phyloP scores from a whole-genome alignment of 2,797 vertebrate genomes.

The Myotis myotis region DNA sequence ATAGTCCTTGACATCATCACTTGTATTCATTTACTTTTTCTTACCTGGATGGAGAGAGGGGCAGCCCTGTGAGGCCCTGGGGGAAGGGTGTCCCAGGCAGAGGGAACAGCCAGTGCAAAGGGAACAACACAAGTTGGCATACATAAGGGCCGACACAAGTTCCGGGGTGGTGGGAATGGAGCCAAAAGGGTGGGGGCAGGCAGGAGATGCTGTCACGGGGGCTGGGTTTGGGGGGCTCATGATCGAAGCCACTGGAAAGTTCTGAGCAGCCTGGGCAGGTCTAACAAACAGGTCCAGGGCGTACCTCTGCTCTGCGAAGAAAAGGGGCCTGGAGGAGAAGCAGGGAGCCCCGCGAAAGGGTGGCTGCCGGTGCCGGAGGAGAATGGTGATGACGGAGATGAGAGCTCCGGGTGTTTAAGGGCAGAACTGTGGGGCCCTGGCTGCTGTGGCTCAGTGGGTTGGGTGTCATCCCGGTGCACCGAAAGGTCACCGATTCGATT shows the following conservation, averaged over 20 bases:
- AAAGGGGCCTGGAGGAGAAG: background rate
- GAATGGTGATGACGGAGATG: accelerated
- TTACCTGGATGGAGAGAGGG: background rate
- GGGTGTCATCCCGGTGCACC: too few species aligned
- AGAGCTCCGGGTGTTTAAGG: background rate
- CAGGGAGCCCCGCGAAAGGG: accelerated
- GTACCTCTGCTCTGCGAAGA: background rate
- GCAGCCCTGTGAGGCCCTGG: background rate
- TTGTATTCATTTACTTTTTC: background rate
- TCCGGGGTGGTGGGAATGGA: background rate
- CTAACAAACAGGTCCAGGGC: accelerated
- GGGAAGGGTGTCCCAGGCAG: background rate
- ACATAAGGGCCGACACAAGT: background rate
- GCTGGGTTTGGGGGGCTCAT: accelerated
- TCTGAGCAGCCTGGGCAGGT: background rate
- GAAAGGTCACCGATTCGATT: too few species aligned
- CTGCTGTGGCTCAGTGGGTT: too few species aligned
- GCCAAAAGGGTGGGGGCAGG: accelerated
- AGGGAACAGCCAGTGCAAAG: background rate
- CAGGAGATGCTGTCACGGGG: background rate
- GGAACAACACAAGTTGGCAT: background rate
- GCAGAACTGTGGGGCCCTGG: background rate
- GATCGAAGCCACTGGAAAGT: background rate
- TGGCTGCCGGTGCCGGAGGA: accelerated
- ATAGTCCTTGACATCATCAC: background rate